A percentile compares a stretch with the other conserved stretches of the same genome.
phyloP scores from a whole-genome alignment of 2,797 vertebrate genomes.

The Enteromius viviparus region DNA sequence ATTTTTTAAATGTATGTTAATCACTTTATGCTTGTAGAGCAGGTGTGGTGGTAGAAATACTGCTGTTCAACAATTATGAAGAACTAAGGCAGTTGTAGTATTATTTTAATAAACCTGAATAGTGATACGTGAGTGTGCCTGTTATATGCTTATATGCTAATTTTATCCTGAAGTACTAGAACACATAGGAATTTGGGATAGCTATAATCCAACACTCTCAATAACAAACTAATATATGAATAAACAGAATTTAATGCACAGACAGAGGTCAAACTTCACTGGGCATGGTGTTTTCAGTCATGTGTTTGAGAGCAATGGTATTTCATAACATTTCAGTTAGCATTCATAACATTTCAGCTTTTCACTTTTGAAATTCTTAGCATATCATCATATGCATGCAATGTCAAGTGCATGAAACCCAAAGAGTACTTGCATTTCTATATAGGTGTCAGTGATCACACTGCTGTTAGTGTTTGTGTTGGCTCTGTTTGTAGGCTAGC shows the following conservation, averaged over 20 bases:
- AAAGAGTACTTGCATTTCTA: background rate
- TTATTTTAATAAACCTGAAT: background rate
- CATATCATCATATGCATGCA: background rate
- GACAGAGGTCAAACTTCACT: background rate
- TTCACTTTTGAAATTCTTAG: background rate
- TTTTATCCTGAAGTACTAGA: constrained; percentile 16
- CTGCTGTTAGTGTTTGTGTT: background rate
- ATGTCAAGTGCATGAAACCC: background rate
- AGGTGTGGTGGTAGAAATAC: background rate
- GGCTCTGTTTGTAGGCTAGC: background rate
- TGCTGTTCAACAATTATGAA: background rate
- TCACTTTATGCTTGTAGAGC: background rate
- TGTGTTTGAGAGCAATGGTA: background rate
- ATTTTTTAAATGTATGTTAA: background rate
- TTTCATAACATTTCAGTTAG: background rate
- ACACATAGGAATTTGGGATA: constrained; percentile 8
- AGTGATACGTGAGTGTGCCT: background rate
- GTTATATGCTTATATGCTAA: background rate
- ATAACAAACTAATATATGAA: background rate
- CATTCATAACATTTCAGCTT: background rate
- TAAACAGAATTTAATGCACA: background rate
- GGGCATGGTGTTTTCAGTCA: background rate
- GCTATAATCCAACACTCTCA: background rate
- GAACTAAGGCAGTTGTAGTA: background rate
- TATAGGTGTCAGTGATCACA: background rate